These are phyloP conservation scores for Antechinus flavipes DNA, from an alignment of 2,113 vertebrate species.

Conservation along the genomic window DNA sequence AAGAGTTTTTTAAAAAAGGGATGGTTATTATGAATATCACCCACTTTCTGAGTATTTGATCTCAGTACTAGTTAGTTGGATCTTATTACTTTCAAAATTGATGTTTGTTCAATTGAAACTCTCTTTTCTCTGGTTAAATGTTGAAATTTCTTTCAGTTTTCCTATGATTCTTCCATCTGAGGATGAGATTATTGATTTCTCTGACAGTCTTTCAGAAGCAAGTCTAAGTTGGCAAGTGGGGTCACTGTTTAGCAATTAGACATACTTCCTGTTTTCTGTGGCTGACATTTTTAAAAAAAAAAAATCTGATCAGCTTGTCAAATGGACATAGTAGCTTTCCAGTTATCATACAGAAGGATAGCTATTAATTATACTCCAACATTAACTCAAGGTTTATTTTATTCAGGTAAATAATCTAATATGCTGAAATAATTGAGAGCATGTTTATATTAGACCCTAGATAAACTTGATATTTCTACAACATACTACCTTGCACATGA, in stretches of 20 bases:
- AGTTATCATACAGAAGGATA: slow-evolving; percentile 24
- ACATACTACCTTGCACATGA: neutral
- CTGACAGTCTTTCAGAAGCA: neutral
- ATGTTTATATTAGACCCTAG: slow-evolving; percentile 15
- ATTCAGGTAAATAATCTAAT: neutral
- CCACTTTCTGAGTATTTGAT: neutral
- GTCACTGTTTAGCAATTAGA: slow-evolving; percentile 4
- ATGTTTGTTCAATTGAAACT: neutral
- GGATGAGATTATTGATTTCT: slow-evolving; percentile 19
- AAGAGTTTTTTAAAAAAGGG: neutral
- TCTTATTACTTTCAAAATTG: slow-evolving; percentile 12
- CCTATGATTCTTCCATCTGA: slow-evolving; percentile 6
- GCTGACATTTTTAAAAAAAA: neutral
- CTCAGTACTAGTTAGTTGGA: neutral
- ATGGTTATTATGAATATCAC: neutral
- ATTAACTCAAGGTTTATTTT: neutral
- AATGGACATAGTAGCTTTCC: neutral
- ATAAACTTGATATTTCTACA: neutral
- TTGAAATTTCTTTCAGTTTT: slow-evolving; percentile 13
- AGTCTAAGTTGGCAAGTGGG: slow-evolving; percentile 33
- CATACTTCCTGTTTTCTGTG: slow-evolving; percentile 12
- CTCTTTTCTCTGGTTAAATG: slow-evolving; percentile 27
- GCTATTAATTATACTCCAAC: slow-evolving; percentile 12
- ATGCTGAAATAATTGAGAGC: neutral
- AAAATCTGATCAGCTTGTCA: neutral